Conservation (phyloP, 2,888 invertebrate species). For the Eupithecia dodoneata region DNA sequence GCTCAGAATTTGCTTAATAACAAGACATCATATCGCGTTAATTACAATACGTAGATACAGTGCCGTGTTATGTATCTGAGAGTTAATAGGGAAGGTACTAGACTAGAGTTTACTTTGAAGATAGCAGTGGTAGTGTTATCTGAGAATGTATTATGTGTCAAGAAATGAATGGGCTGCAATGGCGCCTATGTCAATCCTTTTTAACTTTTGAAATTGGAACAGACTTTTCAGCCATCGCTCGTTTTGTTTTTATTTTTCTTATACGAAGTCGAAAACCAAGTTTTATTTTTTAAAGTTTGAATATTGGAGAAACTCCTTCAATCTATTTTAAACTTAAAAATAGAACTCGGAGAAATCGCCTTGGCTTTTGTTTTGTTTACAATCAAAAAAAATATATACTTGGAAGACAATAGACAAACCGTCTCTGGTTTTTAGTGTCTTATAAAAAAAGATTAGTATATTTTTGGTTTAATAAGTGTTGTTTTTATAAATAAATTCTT, state of each 20-base stretch:
- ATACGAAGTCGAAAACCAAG: not conserved
- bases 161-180: not conserved
- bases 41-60: slow-evolving; percentile 66
- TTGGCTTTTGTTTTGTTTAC: not conserved
- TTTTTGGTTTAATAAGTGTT: too few relatives aligned
- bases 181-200: not conserved
- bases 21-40: slow-evolving; percentile 73
- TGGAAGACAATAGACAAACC: too few relatives aligned
- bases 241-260: not conserved
- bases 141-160: not conserved
- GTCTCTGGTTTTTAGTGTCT: too few relatives aligned
- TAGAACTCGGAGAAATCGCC: not conserved
- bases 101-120: not conserved
- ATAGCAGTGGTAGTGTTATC: not conserved
- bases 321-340: not conserved
- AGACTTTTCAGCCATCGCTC: not conserved
- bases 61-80: slow-evolving; percentile 17
- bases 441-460: too few relatives aligned
- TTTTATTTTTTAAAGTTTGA: not conserved
- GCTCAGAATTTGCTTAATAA: slow-evolving; percentile 75
- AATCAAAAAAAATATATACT: not conserved
- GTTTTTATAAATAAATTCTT: too few relatives aligned
- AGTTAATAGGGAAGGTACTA: slow-evolving; percentile 9
- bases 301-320: not conserved
- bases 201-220: not conserved